phyloP scores from a whole-genome alignment of 2,797 vertebrate genomes.

The Perodicticus potto region DNA sequence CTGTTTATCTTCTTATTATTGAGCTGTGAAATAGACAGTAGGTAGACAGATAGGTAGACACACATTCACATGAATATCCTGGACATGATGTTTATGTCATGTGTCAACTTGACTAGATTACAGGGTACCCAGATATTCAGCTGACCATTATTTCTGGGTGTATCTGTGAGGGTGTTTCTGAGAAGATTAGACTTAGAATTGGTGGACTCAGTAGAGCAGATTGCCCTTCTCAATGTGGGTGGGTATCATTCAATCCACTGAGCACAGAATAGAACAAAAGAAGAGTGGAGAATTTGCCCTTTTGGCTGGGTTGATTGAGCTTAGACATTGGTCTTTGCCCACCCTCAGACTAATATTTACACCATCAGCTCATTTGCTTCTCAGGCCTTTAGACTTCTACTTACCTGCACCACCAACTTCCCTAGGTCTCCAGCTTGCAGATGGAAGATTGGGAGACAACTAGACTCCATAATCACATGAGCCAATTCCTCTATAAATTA shows the following conservation, averaged over 20 bases:
- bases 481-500: neutral
- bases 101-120: neutral
- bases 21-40: neutral
- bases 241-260: neutral
- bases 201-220: neutral
- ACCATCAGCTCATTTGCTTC: neutral
- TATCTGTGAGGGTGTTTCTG: neutral
- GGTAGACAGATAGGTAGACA: neutral
- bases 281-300: neutral
- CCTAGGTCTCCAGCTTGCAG: neutral
- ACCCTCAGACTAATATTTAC: neutral
- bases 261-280: neutral
- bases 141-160: neutral
- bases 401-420: neutral
- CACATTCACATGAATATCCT: neutral
- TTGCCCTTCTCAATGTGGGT: neutral
- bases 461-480: neutral
- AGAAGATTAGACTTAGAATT: neutral
- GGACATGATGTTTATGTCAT: neutral
- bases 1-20: neutral
- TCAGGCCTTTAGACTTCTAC: neutral
- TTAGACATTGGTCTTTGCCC: neutral
- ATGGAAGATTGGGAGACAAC: neutral
- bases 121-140: neutral
- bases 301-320: neutral